Base-by-base conservation (phyloP, 2,113 vertebrate genomes). In the Bothrops jararaca region DNA sequence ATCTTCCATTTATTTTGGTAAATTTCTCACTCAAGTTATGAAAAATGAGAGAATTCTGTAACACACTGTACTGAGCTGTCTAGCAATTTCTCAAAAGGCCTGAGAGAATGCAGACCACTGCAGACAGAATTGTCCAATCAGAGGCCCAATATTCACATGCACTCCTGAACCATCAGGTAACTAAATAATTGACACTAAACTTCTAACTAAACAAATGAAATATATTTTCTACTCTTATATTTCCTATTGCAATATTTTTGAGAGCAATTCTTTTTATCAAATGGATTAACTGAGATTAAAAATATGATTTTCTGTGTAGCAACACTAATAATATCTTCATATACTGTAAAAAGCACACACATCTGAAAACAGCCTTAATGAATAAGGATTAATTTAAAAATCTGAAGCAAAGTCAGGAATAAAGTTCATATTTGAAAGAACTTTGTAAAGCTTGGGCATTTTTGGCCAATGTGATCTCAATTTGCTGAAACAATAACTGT, bases 401-500 rank as follows among this genome's bases (percentile, higher is more conserved):
- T 9, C 7, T 86, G 15, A 58, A 54, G 0, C 58, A 90, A 91
- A 74, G 0, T 3, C 7, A 8, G 11, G 29, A 89, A 45, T 20
- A 86, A 90, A 69, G 3, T 9, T 1, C 39, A 4, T 15, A 45
- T 18, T 20, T 34, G 89, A 57, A 80, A 90, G 24, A 1, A 52
- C 7, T 92, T 89, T 26, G 22, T 57, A 0, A 34, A 52, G 90
- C 88, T 34, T 1, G 50, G 5, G 0, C 48, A 0, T 58, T 24
- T 91, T 69, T 52, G 0, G 53, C 22, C 80, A 90, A 86, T 86
- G 22, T 64, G 13, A 90, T 64, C 45, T 86, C n/a, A 10, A 94
- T 3, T 89, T 92, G 11, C 39, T 4, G 89, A 93, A 22, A 80
- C 57, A 92, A 93, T 90, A 20, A 88, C 53, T 89, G 85, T 56